Base-by-base conservation (phyloP, 2,797 vertebrate species). In the Todus mexicanus region DNA sequence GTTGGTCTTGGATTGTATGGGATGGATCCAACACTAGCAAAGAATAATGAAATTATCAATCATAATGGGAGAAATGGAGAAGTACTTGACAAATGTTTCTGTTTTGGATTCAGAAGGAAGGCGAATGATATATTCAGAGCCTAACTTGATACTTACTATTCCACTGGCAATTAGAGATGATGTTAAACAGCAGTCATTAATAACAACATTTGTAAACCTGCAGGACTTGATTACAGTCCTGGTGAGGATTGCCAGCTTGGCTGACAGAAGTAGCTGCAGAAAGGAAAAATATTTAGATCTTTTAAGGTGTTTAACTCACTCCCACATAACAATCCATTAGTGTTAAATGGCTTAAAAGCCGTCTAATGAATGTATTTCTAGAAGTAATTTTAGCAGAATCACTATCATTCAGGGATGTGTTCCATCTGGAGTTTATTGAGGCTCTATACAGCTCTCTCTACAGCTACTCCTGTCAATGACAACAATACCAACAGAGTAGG, bases 221-320 rank as follows among this genome's bases (percentile, higher is more conserved):
- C 43, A 92, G 54, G 63, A 66, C 92, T 89, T 91, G 33, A 82
- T 92, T 95, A 91, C 45, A 69, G 37, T 68, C 83, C 85, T 90
- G 77, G 74, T 94, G 66, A 93, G 71, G 56, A 86, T 50, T 91
- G 83, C 77, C 91, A 94, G 85, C 60, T 86, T 95, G 89, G 79
- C 71, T 92, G 92, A 84, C 64, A 93, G 80, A 70, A 91, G 53
- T 70, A 95, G 71, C 80, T 94, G 60, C 43, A 88, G 56, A 91
- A 89, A 80, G 47, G 47, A 91, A 93, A 94, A 95, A 87, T 95
- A 94, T 94, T 95, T 94, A 91, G 42, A 59, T 73, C 17, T 94
- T 79, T n/a, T 66, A 86, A 93, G 75, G 82, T 92, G 73, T 65
- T 93, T 83, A 78, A 78, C 47, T 94, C 0, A 1, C 84, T 85